phyloP scores from a whole-genome alignment of 64 coral and sea anemone species.

The Dendronephthya gigantea region DNA sequence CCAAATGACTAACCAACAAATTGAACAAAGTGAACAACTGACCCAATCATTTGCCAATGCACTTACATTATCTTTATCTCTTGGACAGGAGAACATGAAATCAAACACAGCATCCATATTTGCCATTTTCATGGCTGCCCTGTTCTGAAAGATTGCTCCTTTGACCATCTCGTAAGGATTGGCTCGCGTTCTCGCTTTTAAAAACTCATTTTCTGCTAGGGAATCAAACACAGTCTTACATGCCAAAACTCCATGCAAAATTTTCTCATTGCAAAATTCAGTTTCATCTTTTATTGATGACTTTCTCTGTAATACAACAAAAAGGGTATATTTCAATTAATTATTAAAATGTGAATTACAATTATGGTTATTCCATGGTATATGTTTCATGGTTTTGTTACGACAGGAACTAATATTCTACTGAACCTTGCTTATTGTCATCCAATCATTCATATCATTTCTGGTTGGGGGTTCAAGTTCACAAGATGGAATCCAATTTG shows the following conservation, averaged over 20 bases:
- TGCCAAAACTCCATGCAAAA: conserved; percentile 59
- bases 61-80: conserved; percentile 57
- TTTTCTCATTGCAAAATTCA: conserved; percentile 72
- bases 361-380: too few relatives aligned
- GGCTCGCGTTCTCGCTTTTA: conserved; percentile 89
- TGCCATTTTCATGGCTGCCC: conserved; percentile 99
- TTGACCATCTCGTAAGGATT: conserved; percentile 92
- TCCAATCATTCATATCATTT: conserved; percentile 69
- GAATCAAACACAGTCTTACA: conserved; percentile 99
- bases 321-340: not conserved
- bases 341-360: not conserved
- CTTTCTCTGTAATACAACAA: conserved; percentile 55
- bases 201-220: conserved; percentile 65
- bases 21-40: not conserved
- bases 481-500: conserved; percentile 61
- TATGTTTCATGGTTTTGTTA: too few relatives aligned
- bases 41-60: too few relatives aligned
- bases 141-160: conserved; percentile 97
- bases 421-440: conserved; percentile 44
- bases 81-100: conserved; percentile 94
- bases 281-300: conserved; percentile 69
- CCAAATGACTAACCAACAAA: not conserved
- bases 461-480: conserved; percentile 26
- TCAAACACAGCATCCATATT: conserved; percentile 96
- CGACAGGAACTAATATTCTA: not conserved